These are phyloP conservation scores for Ondatra zibethicus DNA, from an alignment of 2,113 vertebrate genomes.

Conservation along the genomic window DNA sequence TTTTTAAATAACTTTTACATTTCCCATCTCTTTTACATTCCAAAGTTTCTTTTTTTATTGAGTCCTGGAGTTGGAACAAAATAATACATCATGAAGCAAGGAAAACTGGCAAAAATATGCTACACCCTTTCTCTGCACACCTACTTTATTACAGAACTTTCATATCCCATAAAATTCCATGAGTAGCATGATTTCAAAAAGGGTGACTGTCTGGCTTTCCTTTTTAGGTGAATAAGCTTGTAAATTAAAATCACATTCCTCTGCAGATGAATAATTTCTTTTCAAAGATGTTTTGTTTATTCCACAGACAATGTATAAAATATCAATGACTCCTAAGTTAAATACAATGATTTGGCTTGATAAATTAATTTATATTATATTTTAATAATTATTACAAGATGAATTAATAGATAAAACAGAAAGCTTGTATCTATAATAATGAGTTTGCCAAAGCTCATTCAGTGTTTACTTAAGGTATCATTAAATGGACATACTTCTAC, in stretches of 20 bases:
- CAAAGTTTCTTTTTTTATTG: constrained; percentile 38
- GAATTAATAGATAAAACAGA: background rate
- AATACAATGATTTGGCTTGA: background rate
- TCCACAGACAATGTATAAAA: background rate
- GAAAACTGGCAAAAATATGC: constrained; percentile 39
- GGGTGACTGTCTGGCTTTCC: background rate
- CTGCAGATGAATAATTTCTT: constrained; percentile 1
- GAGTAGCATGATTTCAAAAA: constrained; percentile 45
- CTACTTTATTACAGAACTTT: constrained; percentile 56
- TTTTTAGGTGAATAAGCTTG: background rate
- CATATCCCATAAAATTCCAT: constrained; percentile 49
- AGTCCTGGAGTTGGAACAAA: constrained; percentile 52
- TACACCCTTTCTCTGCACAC: constrained; percentile 38
- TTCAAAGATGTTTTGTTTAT: constrained; percentile 12
- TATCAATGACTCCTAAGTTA: background rate
- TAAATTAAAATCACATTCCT: constrained; percentile 70
- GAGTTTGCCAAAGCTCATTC: background rate
- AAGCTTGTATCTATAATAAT: background rate
- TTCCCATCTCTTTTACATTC: constrained; percentile 52
- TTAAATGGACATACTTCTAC: background rate
- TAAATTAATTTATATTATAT: background rate
- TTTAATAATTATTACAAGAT: constrained; percentile 3
- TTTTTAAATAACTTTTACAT: constrained; percentile 46
- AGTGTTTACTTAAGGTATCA: background rate
- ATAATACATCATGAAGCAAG: constrained; percentile 54